phyloP scores from a whole-genome alignment of 2,888 invertebrate genomes.

The Xestia c-nigrum region DNA sequence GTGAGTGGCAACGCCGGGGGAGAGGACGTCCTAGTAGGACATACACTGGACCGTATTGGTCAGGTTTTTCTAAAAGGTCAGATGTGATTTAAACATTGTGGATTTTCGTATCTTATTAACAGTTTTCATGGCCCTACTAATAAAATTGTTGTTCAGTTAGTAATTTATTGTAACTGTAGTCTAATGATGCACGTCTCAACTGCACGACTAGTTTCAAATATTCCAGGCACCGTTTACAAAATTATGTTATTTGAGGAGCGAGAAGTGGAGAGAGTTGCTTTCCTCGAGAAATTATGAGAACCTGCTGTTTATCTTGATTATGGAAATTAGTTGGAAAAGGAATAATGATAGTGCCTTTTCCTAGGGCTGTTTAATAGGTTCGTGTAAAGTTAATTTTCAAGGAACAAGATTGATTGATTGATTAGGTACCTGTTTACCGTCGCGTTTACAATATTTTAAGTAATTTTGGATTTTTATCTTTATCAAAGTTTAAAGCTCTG shows the following conservation, averaged over 20 bases:
- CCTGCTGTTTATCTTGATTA: conserved; percentile 32
- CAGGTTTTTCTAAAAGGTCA: too few relatives aligned
- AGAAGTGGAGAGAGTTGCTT: conserved; percentile 5
- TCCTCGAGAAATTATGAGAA: conserved; percentile 20
- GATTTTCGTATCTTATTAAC: neutral
- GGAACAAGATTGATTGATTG: neutral
- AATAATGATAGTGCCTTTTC: conserved; percentile 1
- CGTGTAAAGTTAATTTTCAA: neutral
- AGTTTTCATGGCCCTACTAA: conserved; percentile 37
- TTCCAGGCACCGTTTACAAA: conserved; percentile 40
- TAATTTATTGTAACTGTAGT: conserved; percentile 61
- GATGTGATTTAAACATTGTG: too few relatives aligned
- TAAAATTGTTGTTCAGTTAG: conserved; percentile 50
- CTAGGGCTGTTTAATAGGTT: neutral
- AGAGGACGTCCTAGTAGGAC: too few relatives aligned
- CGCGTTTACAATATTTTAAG: neutral
- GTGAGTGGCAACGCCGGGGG: too few relatives aligned
- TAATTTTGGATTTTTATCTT: neutral
- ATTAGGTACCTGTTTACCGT: neutral
- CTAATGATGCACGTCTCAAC: conserved; percentile 57
- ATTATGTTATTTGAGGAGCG: conserved; percentile 46
- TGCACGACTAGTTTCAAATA: conserved; percentile 58
- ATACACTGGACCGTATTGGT: too few relatives aligned
- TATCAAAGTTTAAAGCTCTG: neutral
- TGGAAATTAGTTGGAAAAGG: neutral